These are phyloP conservation scores for Zeugodacus cucurbitae DNA, from an alignment of 1,140 invertebrate species.

Conservation along the genomic window DNA sequence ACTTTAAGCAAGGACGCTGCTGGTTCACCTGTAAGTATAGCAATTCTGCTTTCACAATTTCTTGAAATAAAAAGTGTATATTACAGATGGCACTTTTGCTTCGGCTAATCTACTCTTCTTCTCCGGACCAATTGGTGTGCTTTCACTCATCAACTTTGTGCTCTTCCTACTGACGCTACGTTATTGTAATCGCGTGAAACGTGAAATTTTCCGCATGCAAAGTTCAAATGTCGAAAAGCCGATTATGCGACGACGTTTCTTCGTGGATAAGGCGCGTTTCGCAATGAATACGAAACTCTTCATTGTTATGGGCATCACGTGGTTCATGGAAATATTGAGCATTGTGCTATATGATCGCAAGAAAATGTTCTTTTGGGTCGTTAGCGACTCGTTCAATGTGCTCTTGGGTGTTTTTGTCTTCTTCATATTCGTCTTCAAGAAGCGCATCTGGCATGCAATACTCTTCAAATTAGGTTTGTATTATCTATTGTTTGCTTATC, in stretches of 20 bases:
- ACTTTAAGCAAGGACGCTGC: constrained; percentile 68
- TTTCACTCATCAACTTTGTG: constrained; percentile 72
- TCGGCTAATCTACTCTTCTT: constrained; percentile 72
- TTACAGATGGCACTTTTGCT: constrained; percentile 56
- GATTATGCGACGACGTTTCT: constrained; percentile 69
- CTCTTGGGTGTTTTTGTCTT: constrained; percentile 75
- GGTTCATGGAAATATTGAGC: constrained; percentile 75
- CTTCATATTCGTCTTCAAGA: constrained; percentile 74
- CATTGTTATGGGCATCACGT: constrained; percentile 80
- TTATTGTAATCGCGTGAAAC: constrained; percentile 76
- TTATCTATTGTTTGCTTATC: not conserved
- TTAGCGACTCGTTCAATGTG: constrained; percentile 72
- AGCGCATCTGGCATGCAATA: constrained; percentile 70
- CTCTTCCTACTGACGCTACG: constrained; percentile 76
- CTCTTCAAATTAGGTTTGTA: constrained; percentile 66
- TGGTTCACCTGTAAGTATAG: constrained; percentile 70
- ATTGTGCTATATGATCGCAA: constrained; percentile 66
- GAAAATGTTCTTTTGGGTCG: constrained; percentile 68
- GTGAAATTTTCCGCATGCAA: constrained; percentile 74
- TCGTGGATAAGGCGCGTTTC: constrained; percentile 74
- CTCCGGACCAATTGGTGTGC: constrained; percentile 72
- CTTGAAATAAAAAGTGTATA: not conserved
- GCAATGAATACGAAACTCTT: constrained; percentile 78
- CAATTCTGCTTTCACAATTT: not conserved
- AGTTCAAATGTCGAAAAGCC: constrained; percentile 67